Base-by-base conservation (phyloP, 2,797 vertebrate species). In the Enteromius paludinosus region DNA sequence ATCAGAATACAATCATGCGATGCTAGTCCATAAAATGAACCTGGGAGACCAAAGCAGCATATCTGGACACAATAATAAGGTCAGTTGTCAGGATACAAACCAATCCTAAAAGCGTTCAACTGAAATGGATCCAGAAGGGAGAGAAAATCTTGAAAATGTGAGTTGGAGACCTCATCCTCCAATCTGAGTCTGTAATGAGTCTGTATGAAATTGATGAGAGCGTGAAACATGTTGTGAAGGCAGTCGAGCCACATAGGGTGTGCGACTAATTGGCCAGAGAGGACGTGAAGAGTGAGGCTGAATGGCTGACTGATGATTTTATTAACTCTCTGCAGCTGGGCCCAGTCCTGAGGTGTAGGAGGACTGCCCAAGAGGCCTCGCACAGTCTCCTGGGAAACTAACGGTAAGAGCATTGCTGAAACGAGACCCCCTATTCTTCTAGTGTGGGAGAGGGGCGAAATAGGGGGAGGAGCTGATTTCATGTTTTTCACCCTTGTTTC, bases 271-370 rank as follows among this genome's bases (percentile, higher is more conserved):
- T 87, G 80, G 38, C 56, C 76, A 84, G 72, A 82, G 76, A 84
- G 79, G 77, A 84, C 3, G 69, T 38, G 77, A 72, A 28, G 79
- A 82, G 78, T 47, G 66, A 74, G 75, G 78, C 73, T 83, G 78
- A 88, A 86, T 76, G 81, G 81, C 68, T 90, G 92, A 91, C 87
- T 91, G 92, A 93, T 94, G 91, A 91, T 89, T 93, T 94, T 93
- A 94, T 94, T 94, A 94, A 91, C 91, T 90, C 86, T 83, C 86
- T 90, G 77, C 93, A 93, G 93, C 93, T 94, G 94, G 91, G 91
- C 89, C 94, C 92, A 84, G 88, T 91, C 90, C 88, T 83, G 88
- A 89, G 91, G 82, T 92, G 84, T 88, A 69, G 62, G 38, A 65
- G 68, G 35, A 69, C 62, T 65, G 69, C 78, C 78, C 72, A 47